Conservation (phyloP, 2,888 invertebrate species). For the Spatulosminthurus flaviceps region DNA sequence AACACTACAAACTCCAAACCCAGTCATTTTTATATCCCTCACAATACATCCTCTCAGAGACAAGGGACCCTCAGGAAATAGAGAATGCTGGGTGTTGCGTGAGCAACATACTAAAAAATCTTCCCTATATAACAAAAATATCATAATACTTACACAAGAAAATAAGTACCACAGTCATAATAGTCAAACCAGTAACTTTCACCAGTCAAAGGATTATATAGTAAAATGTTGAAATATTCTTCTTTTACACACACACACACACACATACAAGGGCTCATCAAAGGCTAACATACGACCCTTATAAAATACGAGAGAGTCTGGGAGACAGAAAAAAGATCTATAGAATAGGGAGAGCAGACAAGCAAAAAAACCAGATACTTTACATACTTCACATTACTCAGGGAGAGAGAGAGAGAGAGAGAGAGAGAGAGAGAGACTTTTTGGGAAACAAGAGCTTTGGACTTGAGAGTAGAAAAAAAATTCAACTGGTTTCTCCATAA, state of each 20-base stretch:
- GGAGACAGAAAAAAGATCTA: background rate
- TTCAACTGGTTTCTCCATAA: slow-evolving; percentile 38
- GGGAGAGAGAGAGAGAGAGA: too few relatives aligned
- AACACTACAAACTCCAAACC: background rate
- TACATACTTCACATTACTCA: slow-evolving; percentile 20
- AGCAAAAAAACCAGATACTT: slow-evolving; percentile 10
- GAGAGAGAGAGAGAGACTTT: too few relatives aligned
- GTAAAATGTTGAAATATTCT: background rate
- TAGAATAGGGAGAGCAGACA: background rate
- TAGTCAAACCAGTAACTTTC: slow-evolving; percentile 3
- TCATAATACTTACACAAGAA: background rate
- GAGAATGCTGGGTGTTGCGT: too few relatives aligned
- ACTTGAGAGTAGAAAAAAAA: background rate
- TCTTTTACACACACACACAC: too few relatives aligned
- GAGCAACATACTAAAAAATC: background rate
- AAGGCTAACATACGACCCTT: background rate
- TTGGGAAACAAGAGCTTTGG: background rate
- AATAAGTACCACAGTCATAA: background rate
- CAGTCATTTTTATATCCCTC: too few relatives aligned
- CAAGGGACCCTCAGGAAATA: too few relatives aligned
- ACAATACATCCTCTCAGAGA: too few relatives aligned
- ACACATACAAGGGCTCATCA: background rate
- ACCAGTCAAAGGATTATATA: background rate
- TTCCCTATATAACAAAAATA: background rate
- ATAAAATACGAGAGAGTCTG: background rate